Percentiles rank a stretch among this genome's conserved stretches.
These are phyloP conservation scores for Carapus acus DNA, from an alignment of 2,797 vertebrate species.

Conservation along the genomic window DNA sequence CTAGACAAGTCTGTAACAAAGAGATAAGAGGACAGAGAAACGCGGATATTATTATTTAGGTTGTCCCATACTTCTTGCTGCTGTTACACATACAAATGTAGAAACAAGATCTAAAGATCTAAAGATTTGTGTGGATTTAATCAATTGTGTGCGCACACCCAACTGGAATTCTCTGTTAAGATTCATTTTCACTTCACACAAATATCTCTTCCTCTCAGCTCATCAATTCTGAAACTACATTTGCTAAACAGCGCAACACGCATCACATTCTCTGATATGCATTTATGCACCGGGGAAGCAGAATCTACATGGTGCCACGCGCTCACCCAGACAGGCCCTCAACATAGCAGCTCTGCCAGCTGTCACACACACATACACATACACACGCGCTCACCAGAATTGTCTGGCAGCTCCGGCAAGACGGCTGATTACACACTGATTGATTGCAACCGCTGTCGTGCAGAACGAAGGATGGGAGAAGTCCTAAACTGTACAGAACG, in stretches of 20 bases:
- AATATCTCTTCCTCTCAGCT: constrained; percentile 15
- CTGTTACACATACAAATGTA: too few relatives aligned
- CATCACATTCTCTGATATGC: constrained; percentile 40
- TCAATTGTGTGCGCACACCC: too few relatives aligned
- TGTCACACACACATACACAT: constrained; percentile 42
- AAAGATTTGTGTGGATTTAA: too few relatives aligned
- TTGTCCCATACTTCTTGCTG: too few relatives aligned
- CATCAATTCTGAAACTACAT: constrained; percentile 13
- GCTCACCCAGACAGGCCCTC: constrained; percentile 41
- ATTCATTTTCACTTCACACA: too few relatives aligned
- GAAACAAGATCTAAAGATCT: too few relatives aligned
- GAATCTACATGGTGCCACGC: constrained; percentile 46
- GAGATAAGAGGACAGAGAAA: too few relatives aligned
- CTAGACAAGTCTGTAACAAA: constrained; percentile 85
- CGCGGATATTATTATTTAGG: too few relatives aligned
- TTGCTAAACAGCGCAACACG: constrained; percentile 48
- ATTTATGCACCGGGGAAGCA: constrained; percentile 25
- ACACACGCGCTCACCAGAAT: constrained; percentile 51
- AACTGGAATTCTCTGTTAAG: too few relatives aligned
- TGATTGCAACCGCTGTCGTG: constrained; percentile 63
- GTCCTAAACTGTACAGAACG: constrained; percentile 54
- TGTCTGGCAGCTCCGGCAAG: constrained; percentile 67
- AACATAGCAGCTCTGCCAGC: constrained; percentile 52
- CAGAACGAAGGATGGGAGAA: constrained; percentile 46
- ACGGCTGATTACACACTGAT: constrained; percentile 68